Evolutionary conservation across 2,888 invertebrate genomes (phyloP).

Genomic region (Galeruca laticollis): DNA sequence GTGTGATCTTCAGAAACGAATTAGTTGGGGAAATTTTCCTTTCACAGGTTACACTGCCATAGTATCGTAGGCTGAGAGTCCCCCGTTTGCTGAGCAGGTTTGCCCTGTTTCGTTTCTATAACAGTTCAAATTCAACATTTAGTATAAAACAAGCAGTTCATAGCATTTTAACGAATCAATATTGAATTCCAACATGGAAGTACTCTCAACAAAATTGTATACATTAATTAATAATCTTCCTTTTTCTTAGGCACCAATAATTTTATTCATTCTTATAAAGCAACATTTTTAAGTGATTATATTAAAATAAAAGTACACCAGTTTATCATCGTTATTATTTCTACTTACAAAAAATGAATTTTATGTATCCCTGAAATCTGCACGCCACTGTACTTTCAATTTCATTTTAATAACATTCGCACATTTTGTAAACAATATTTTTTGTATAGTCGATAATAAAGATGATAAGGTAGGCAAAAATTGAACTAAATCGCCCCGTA

Average conservation of each 20-base stretch:
- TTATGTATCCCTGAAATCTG: too few relatives aligned
- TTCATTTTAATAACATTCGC: too few relatives aligned
- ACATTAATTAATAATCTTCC: background rate
- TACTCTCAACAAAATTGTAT: background rate
- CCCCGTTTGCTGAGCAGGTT: slow-evolving; percentile 83
- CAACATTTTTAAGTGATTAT: too few relatives aligned
- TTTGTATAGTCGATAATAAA: too few relatives aligned
- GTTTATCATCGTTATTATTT: too few relatives aligned
- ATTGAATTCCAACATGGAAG: background rate
- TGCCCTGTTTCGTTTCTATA: slow-evolving; percentile 93
- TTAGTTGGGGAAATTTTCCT: slow-evolving; percentile 26
- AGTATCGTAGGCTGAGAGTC: slow-evolving; percentile 99
- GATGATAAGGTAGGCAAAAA: background rate
- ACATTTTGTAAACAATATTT: too few relatives aligned
- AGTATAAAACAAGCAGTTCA: background rate
- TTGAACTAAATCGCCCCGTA: background rate
- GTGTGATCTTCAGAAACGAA: slow-evolving; percentile 21
- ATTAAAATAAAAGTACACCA: too few relatives aligned
- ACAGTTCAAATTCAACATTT: slow-evolving; percentile 38
- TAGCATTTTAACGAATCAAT: slow-evolving; percentile 39
- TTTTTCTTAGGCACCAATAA: too few relatives aligned
- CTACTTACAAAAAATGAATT: too few relatives aligned
- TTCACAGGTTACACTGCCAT: slow-evolving; percentile 97
- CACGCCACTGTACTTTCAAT: too few relatives aligned
- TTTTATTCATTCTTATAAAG: too few relatives aligned